Base-by-base conservation (phyloP, 2,888 invertebrate species). In the Drosophila helvetica region DNA sequence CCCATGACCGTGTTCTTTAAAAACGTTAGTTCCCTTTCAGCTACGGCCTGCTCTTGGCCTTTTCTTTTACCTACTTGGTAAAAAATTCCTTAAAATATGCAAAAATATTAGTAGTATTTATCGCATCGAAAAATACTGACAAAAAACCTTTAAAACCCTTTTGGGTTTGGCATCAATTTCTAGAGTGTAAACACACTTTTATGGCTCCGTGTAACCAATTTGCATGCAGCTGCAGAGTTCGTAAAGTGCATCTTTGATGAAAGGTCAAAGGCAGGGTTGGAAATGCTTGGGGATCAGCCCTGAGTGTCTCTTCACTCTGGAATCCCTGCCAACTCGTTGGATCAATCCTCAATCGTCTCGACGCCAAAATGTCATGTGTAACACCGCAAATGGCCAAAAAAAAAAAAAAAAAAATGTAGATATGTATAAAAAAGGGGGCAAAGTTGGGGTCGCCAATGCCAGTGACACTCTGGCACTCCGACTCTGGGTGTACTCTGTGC, bases 331-430 rank as follows among this genome's bases (percentile, higher is more conserved):
- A 58, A 56, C 54, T 47, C 53, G 7, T 19, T 66, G 68, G 38
- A 38, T 67, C 65, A 66, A 66, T 66, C 42, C 47, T 67, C 65
- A 65, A 42, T 22, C 46, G 63, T 42, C 17, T 19, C 48, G 62
- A 54, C 51, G 65, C 65, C 75, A 75, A 80, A 80, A 84, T 80
- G 84, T 80, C 80, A 80, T 70, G 60, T 84, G 65, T 67, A 71
- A 65, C 70, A 71, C 56, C 78, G 58, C 71, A 75, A 71, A 71
- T 59, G 58, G 55, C 30, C 38, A 25, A 60, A 54, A 63, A 47
- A 33, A 18, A 43, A n/a, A 33, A 12, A 25, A 6, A 22, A 22
- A 22, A 4, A 22, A 22, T 22, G 33, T n/a, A n/a, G n/a, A n/a
- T n/a, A n/a, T n/a, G n/a, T n/a, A n/a, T n/a, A 18, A 42, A 15